Conservation (phyloP, 2,888 invertebrate species). For the Eledona agricola region DNA sequence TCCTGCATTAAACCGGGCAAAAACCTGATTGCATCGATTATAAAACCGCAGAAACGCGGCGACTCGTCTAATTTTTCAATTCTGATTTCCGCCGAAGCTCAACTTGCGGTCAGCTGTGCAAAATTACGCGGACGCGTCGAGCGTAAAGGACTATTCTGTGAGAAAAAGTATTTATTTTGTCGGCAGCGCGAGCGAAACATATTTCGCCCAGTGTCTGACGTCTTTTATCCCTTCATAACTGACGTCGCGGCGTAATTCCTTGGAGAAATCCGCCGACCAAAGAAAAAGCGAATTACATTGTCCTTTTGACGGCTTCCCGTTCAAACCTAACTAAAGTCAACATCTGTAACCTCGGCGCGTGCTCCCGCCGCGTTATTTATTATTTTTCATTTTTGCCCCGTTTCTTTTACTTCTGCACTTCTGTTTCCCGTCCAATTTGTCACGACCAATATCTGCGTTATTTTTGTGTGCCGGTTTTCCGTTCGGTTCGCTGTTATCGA, state of each 20-base stretch:
- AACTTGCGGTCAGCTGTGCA: conserved; percentile 26
- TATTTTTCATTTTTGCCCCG: conserved; percentile 45
- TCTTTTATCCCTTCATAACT: conserved; percentile 34
- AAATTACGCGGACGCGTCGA: conserved; percentile 14
- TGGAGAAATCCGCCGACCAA: conserved; percentile 41
- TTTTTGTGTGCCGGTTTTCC: conserved; percentile 33
- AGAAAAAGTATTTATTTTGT: conserved; percentile 21
- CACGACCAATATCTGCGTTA: conserved; percentile 40
- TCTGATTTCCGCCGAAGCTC: conserved; percentile 4
- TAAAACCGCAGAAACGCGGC: too few relatives aligned
- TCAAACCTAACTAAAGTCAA: conserved; percentile 36
- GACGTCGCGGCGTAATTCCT: conserved; percentile 42
- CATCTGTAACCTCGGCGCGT: conserved; percentile 49
- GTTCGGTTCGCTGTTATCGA: conserved; percentile 33
- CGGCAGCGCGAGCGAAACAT: conserved; percentile 12
- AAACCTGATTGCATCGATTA: too few relatives aligned
- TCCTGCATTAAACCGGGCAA: too few relatives aligned
- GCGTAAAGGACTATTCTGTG: conserved; percentile 14
- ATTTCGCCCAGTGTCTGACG: conserved; percentile 27
- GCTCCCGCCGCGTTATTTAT: conserved; percentile 42
- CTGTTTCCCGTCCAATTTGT: conserved; percentile 39
- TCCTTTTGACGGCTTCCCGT: conserved; percentile 47
- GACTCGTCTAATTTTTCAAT: background rate
- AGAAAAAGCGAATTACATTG: conserved; percentile 46
- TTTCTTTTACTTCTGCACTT: conserved; percentile 35